These are phyloP conservation scores for Drosophila limbata DNA, from an alignment of 2,888 invertebrate species.

Conservation along the genomic window DNA sequence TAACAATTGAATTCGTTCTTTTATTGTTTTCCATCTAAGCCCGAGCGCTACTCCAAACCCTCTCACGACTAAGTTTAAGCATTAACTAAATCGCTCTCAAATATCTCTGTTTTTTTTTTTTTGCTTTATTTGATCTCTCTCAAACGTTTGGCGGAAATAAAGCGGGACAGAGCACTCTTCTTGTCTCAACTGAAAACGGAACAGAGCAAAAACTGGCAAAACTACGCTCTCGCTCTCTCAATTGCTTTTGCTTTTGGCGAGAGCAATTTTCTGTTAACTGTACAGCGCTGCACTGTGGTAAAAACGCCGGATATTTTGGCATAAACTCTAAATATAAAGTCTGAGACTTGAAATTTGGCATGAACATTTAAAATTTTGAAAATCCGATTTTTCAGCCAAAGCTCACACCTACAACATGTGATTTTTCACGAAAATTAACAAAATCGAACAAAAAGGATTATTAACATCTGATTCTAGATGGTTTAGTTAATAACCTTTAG, in stretches of 20 bases:
- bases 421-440: too few relatives aligned
- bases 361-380: too few relatives aligned
- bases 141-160: constrained; percentile 10
- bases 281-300: too few relatives aligned
- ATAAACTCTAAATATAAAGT: too few relatives aligned
- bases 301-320: too few relatives aligned
- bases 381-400: too few relatives aligned
- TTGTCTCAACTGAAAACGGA: constrained; percentile 4
- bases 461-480: too few relatives aligned
- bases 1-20: constrained; percentile 1
- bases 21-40: constrained; percentile 16
- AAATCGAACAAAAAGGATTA: too few relatives aligned
- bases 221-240: constrained; percentile 6
- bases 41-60: constrained; percentile 21
- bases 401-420: too few relatives aligned
- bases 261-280: not conserved
- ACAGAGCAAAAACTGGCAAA: constrained; percentile 11
- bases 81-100: constrained; percentile 50
- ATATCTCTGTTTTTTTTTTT: constrained; percentile 19
- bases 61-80: constrained; percentile 34
- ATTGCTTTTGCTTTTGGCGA: not conserved
- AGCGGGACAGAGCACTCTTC: constrained; percentile 11
- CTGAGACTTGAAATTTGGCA: too few relatives aligned
- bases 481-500: too few relatives aligned
- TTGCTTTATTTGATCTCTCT: constrained; percentile 45